Evolutionary conservation across 2,888 invertebrate genomes (phyloP), one percentile per base, ranked within the genome.

Genomic region (Imbricaverruca yamaguchii): DNA sequence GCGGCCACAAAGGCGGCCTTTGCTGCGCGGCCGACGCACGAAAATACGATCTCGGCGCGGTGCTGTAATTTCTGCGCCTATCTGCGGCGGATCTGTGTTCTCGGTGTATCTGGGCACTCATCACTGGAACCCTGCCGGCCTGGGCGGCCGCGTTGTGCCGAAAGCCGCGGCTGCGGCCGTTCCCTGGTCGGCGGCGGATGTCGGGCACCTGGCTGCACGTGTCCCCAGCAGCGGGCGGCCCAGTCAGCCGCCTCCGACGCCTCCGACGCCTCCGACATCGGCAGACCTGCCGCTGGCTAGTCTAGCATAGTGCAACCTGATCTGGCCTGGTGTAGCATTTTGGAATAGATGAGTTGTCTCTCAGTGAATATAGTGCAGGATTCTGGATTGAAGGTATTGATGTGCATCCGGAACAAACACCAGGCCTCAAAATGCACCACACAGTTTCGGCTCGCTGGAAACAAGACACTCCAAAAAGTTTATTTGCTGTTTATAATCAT

Each of bases 51-150:
- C 65, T 8, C 65, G 65, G 23, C 65, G n/a, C 65, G 3, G 6
- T 13, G 69, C 69, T 69, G 69, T 69, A 69, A 69, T 69, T 69
- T 69, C 69, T 69, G 69, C 13, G 12, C 13, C 25, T 69, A 69
- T 69, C 69, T 69, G 13, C 25, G 23, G 12, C 13, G 39, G 13
- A 69, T 69, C 69, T 39, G 69, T 69, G 69, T 69, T 39, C 23
- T 69, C 39, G 39, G 25, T 59, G 69, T 69, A 69, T 69, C 69
- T 69, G 13, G 6, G 69, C 39, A 13, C 13, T 25, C 69, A 69
- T 69, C 69, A 7, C 39, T 15, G 69, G 69, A 12, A 13, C 69
- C 69, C 69, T 39, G 69, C 15, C 15, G 69, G 12, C 13, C 39
- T 39, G 21, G 23, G 12, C 11, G 12, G 59, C 59, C 59, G 59